Evolutionary conservation across 1,140 invertebrate species (phyloP), one percentile per base, ranked within the genome.

Genomic region (Saxidomus purpurata): DNA sequence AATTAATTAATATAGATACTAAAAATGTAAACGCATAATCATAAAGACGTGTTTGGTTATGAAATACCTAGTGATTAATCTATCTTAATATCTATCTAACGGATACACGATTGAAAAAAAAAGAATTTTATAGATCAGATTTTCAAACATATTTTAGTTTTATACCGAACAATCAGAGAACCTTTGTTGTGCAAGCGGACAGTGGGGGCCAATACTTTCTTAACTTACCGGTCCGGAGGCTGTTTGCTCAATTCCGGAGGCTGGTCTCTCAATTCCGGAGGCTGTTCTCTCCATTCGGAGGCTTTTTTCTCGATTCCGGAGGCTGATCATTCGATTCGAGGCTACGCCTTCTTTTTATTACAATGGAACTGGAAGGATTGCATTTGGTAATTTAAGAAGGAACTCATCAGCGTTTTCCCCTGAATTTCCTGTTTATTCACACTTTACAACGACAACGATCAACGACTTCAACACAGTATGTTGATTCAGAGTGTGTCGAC

Each of bases 361-460:
- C 59, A 63, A 28, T 15, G 59, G 59, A 1, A 63, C 59, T 4
- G 59, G 59, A 28, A 25, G 15, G 15, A 63, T 63, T 28, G 59
- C 59, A 9, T 63, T 63, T 63, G 59, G 28, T 28, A 25, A 28
- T 28, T 22, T 63, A 11, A 25, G n/a, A 1, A 63, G 28, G 25
- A 63, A 63, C 8, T 63, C 59, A 25, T 63, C 59, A 15, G 59
- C 59, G n/a, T 63, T 63, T 63, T 63, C 59, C 15, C 59, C 59
- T 28, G n/a, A 63, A 63, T 6, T 63, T 28, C 59, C 59, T 4
- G 59, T 63, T n/a, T 63, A 63, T 28, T 63, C 59, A 28, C 22
- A 28, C 4, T 63, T 63, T 28, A 63, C 59, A 28, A 63, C 59
- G 28, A 63, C 59, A 15, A 63, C 59, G n/a, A 63, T 63, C 28